These are phyloP conservation scores for Papilio aristodemus DNA, from an alignment of 1,140 invertebrate species.

Conservation along the genomic window DNA sequence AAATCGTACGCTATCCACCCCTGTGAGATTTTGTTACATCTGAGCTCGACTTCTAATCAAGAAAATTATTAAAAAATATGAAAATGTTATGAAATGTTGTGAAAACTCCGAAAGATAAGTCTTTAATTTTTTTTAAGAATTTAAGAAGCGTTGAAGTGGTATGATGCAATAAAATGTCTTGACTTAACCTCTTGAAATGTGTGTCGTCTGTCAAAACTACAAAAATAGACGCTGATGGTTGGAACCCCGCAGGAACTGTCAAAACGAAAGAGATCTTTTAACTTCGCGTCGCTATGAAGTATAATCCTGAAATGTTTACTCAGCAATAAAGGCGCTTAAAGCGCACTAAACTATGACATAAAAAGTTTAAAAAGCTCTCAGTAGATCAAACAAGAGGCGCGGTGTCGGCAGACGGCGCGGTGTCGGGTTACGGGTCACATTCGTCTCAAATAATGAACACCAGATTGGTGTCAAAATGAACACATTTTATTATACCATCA, in stretches of 20 bases:
- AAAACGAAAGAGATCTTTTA: conserved; percentile 53
- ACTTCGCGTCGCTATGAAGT: conserved; percentile 45
- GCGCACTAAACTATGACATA: conserved; percentile 77
- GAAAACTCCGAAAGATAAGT: too few relatives aligned
- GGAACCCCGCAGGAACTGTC: conserved; percentile 28
- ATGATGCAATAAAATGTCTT: conserved; percentile 11
- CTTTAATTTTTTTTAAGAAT: not conserved
- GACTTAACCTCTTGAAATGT: conserved; percentile 5
- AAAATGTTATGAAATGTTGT: too few relatives aligned
- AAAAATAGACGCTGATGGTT: conserved; percentile 40
- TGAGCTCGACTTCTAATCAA: too few relatives aligned
- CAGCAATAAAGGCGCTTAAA: conserved; percentile 76
- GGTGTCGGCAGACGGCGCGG: conserved; percentile 70
- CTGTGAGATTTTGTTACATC: too few relatives aligned
- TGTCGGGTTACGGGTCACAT: conserved; percentile 73
- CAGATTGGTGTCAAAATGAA: conserved; percentile 78
- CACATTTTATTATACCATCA: conserved; percentile 77
- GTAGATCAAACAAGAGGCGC: conserved; percentile 78
- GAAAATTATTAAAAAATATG: too few relatives aligned
- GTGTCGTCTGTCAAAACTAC: conserved; percentile 40
- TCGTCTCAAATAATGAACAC: conserved; percentile 78
- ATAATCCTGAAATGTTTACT: conserved; percentile 73
- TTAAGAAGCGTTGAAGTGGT: not conserved
- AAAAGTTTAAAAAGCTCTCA: conserved; percentile 80
- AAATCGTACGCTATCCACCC: too few relatives aligned